Conservation (phyloP, 2,797 vertebrate genomes). For the Simalia tracyae region DNA sequence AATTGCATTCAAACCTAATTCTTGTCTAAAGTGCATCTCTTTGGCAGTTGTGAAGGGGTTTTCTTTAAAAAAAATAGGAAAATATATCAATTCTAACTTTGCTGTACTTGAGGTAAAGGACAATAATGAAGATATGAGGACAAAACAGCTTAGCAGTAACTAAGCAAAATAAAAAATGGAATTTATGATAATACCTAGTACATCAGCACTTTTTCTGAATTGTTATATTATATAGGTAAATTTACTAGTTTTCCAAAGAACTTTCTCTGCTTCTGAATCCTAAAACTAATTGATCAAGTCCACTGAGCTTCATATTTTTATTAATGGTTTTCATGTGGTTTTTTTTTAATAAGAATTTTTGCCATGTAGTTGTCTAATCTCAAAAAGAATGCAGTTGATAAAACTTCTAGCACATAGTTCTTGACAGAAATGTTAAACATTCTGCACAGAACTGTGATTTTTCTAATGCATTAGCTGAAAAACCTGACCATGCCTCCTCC, state of each 20-base stretch:
- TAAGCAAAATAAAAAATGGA: not conserved
- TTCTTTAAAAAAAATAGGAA: constrained; percentile 6
- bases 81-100: not conserved
- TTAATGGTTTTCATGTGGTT: constrained; percentile 32
- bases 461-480: constrained; percentile 57
- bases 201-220: not conserved
- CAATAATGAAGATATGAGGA: not conserved
- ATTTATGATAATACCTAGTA: not conserved
- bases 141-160: not conserved
- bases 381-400: constrained; percentile 16
- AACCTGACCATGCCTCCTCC: constrained; percentile 46
- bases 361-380: constrained; percentile 25
- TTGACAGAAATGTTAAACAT: constrained; percentile 43
- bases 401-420: not conserved
- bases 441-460: constrained; percentile 64
- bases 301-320: constrained; percentile 30
- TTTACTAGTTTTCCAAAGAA: constrained; percentile 10
- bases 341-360: constrained; percentile 23
- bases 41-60: not conserved
- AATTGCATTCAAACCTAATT: not conserved
- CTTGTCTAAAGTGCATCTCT: not conserved
- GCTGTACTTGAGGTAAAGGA: not conserved
- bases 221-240: not conserved
- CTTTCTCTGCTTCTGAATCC: not conserved
- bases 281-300: constrained; percentile 34